Conservation (phyloP, 2,888 invertebrate species). For the Blera fallax region DNA sequence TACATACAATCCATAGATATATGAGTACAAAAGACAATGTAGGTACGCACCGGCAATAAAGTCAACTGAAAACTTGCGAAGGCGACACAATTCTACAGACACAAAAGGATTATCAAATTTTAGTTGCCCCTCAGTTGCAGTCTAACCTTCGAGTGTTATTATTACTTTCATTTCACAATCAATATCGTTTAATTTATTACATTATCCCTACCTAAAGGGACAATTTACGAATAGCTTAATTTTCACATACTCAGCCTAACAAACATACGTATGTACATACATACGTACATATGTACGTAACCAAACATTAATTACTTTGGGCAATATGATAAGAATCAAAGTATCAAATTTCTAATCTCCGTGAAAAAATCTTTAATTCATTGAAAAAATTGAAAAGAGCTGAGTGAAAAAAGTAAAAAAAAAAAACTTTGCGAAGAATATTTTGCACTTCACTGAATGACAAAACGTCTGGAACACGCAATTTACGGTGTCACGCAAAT, state of each 20-base stretch:
- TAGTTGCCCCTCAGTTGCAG: not conserved
- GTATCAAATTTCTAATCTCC: conserved; percentile 53
- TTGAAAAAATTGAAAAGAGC: conserved; percentile 36
- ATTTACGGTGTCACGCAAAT: conserved; percentile 62
- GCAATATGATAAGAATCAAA: conserved; percentile 28
- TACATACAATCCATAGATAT: too few relatives aligned
- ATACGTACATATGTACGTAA: too few relatives aligned
- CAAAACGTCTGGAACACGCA: conserved; percentile 69
- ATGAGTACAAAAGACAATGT: not conserved
- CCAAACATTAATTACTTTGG: conserved; percentile 45
- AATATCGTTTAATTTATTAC: conserved; percentile 50
- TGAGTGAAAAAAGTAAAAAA: conserved; percentile 1
- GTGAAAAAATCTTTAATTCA: conserved; percentile 54
- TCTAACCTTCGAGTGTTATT: conserved; percentile 29
- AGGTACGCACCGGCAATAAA: not conserved
- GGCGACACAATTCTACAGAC: not conserved
- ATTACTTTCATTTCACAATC: conserved; percentile 37
- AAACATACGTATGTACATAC: too few relatives aligned
- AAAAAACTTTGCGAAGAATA: conserved; percentile 17
- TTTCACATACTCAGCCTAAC: not conserved
- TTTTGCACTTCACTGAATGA: conserved; percentile 69
- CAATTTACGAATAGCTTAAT: not conserved
- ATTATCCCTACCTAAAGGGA: conserved; percentile 9
- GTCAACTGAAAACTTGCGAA: not conserved
- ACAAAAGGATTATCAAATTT: not conserved